phyloP scores from a whole-genome alignment of 1,140 invertebrate genomes.

The Zaprionus nigranus region DNA sequence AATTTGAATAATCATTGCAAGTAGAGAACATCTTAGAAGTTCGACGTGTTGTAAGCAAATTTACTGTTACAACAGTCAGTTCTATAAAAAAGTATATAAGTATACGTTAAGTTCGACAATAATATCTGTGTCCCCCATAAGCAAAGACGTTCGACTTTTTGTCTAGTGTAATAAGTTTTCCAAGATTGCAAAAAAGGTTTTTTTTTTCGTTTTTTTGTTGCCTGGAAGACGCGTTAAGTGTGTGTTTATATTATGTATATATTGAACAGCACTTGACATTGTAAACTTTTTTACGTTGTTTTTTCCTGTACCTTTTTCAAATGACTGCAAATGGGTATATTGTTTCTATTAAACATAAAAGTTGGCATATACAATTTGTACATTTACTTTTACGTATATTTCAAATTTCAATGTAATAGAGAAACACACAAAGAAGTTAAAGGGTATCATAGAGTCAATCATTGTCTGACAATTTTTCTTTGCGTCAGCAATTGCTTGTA shows the following conservation, averaged over 20 bases:
- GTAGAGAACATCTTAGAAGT: not conserved
- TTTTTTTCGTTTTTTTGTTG: constrained; percentile 7
- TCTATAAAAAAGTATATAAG: not conserved
- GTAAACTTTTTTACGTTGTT: constrained; percentile 26
- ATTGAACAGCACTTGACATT: constrained; percentile 59
- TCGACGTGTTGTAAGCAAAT: not conserved
- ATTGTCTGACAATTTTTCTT: constrained; percentile 37
- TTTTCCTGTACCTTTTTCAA: not conserved
- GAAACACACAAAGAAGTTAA: not conserved
- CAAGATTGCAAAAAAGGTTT: constrained; percentile 12
- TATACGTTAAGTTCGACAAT: not conserved
- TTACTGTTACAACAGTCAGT: not conserved
- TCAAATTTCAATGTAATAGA: not conserved
- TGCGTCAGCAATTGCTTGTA: constrained; percentile 62
- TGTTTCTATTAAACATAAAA: not conserved
- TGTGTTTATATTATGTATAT: constrained; percentile 20
- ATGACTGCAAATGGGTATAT: not conserved
- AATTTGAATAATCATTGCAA: not conserved
- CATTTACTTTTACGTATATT: not conserved
- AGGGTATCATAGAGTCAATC: not conserved
- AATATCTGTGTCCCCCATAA: not conserved
- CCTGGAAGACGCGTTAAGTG: constrained; percentile 14
- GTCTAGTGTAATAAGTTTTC: constrained; percentile 6
- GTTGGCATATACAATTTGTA: not conserved
- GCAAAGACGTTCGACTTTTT: constrained; percentile 1